Evolutionary conservation across 2,113 vertebrate species (phyloP), one percentile per base, ranked within the genome.

Genomic region (Panthera leo): DNA sequence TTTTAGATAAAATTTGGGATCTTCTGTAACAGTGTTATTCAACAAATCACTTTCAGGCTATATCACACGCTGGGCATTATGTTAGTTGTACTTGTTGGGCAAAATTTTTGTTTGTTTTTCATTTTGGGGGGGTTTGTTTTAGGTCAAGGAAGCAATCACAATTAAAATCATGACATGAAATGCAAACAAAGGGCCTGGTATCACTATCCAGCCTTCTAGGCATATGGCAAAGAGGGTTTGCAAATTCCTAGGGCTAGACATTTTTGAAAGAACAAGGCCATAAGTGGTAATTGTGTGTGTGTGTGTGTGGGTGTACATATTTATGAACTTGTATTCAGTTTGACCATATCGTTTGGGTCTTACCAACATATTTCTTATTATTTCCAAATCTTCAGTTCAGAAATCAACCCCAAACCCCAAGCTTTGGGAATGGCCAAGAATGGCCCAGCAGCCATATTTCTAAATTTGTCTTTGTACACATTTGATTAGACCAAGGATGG

Each of bases 271-370:
- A 80, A 45, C 8, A 75, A 68, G 39, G 13, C 9, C 48, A 82
- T n/a, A 48, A 25, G 2, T 42, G 73, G 39, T 6, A 71, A 34
- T 70, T 67, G 0, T 55, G 3, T 29, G 18, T 34, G 18, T 39
- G 0, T 48, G 48, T 42, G 29, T 14, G 5, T 7, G 0, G 27
- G 5, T 21, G 4, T 25, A 3, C 10, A 10, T 3, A 23, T 53
- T 48, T 76, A 14, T 53, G 63, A 58, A 48, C 2, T 48, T 89
- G 7, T n/a, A 85, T 92, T 89, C 63, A 31, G 7, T 58, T 92
- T 89, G 16, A 31, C 36, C 11, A 36, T 5, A 16, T 5, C n/a
- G 0, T 45, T 23, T 19, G 3, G 10, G 1, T 48, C 29, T 39
- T 45, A 21, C 3, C 31, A 58, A 53, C 18, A 55, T 25, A 39